A percentile compares a stretch with the other conserved stretches of the same genome.
phyloP scores from a whole-genome alignment of 1,140 invertebrate genomes.

The Megalonaias nervosa region DNA sequence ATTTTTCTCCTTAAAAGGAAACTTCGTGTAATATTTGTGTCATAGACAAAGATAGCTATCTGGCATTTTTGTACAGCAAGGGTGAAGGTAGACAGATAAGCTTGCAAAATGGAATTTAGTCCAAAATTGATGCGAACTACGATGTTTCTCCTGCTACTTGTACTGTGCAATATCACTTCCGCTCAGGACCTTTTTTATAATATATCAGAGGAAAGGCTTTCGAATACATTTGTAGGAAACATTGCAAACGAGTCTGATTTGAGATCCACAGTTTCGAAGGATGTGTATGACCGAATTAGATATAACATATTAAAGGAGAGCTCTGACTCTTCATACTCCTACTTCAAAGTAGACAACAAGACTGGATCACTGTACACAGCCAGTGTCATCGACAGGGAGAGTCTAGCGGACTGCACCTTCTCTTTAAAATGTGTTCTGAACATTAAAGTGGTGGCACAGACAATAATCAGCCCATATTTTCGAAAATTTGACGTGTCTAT shows the following conservation, averaged over 20 bases:
- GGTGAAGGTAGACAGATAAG: no score
- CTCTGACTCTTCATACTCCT: constrained; percentile 26
- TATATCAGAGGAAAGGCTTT: constrained; percentile 20
- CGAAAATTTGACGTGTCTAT: constrained; percentile 77
- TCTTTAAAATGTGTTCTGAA: constrained; percentile 43
- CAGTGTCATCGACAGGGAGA: constrained; percentile 39
- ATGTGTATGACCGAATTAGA: constrained; percentile 34
- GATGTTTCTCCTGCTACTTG: no score
- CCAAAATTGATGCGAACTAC: no score
- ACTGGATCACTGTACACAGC: constrained; percentile 42
- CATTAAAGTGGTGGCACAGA: constrained; percentile 49
- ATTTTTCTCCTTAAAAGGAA: no score
- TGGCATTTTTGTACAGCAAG: no score
- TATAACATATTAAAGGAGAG: constrained; percentile 40
- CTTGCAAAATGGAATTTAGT: no score
- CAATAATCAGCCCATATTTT: constrained; percentile 52
- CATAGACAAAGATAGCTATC: no score
- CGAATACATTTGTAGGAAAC: constrained; percentile 43
- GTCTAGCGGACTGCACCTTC: constrained; percentile 41
- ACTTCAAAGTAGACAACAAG: constrained; percentile 37
- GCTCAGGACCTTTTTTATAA: constrained; percentile 7
- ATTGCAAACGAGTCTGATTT: constrained; percentile 50
- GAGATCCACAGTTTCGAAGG: constrained; percentile 1
- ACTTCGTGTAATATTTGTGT: no score
- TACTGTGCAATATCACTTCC: no score